Conservation (phyloP, 2,113 vertebrate species). For the Leptobrachium ailaonicum region DNA sequence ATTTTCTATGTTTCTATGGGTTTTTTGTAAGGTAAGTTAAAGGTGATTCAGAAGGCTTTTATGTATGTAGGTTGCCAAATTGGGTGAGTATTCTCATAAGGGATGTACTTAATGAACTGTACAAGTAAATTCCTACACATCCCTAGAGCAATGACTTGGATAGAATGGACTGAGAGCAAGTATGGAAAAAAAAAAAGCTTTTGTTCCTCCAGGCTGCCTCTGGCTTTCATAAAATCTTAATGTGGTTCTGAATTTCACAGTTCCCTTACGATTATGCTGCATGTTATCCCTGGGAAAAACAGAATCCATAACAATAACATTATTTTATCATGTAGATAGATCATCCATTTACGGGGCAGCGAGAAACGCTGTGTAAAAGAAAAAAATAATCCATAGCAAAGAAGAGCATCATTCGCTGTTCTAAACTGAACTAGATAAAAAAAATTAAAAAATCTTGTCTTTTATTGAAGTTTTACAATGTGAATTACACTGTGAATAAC, state of each 20-base stretch:
- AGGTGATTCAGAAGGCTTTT: too few relatives aligned
- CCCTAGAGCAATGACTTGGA: neutral
- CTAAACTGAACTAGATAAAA: too few relatives aligned
- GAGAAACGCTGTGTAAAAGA: too few relatives aligned
- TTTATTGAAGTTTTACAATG: too few relatives aligned
- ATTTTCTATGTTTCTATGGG: too few relatives aligned
- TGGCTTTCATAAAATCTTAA: constrained; percentile 19
- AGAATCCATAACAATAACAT: neutral
- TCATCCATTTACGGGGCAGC: too few relatives aligned
- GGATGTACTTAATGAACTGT: neutral
- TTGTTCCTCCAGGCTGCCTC: neutral
- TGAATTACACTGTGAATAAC: too few relatives aligned
- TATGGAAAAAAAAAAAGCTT: neutral
- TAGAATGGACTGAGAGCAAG: neutral
- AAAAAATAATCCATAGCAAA: too few relatives aligned
- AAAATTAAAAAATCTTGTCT: too few relatives aligned
- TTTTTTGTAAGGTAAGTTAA: too few relatives aligned
- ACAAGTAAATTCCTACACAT: neutral
- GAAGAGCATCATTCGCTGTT: too few relatives aligned
- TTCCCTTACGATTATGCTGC: neutral
- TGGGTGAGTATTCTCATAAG: neutral
- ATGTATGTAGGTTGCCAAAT: too few relatives aligned
- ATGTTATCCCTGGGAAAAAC: neutral
- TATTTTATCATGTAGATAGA: neutral
- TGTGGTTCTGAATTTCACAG: neutral